Base-by-base conservation (phyloP, 2,797 vertebrate species). In the Acomys russatus region DNA sequence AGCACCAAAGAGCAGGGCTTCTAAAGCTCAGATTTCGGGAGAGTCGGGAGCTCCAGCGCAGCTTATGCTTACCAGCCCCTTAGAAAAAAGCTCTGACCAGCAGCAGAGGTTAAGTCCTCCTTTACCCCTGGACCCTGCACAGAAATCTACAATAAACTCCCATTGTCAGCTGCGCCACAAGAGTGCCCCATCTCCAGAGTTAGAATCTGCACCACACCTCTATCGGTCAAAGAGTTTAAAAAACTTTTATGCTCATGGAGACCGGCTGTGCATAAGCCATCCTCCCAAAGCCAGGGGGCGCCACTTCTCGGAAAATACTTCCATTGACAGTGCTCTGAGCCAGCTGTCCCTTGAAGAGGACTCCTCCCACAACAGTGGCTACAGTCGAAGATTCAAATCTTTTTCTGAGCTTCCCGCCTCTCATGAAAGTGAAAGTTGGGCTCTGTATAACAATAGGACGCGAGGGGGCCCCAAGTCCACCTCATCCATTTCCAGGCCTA, bases 381-480 rank as follows among this genome's bases (percentile, higher is more conserved):
- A 68, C 2, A 97, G 93, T 64, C 97, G 98, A 95, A 98, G 98
- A 70, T 98, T 98, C 93, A 98, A 97, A 87, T 98, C 98, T 82
- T 98, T 98, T 96, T 99, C 99, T 4, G 98, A 98, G 96, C 95
- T 98, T 74, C 89, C 98, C 90, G 96, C 98, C 23, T 98, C 90
- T 82, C 98, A 98, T 54, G 98, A 98, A 97, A 98, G 98, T 93
- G 98, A 99, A 77, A 98, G 97, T 68, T 98, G 98, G 98, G 85
- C 97, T 0, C 66, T 95, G 0, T 86, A 95, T 0, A 18, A 96
- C 89, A 44, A 71, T 0, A 97, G 96, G 49, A 95, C 70, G 0
- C 96, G 74, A 85, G 44, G 51, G 44, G 93, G 97, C 71, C 94
- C 98, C 14, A 98, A 97, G 71, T 98, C 97, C 49, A 51, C 98